Base-by-base conservation (phyloP, 2,888 invertebrate genomes). In the Standfussiana lucernea region DNA sequence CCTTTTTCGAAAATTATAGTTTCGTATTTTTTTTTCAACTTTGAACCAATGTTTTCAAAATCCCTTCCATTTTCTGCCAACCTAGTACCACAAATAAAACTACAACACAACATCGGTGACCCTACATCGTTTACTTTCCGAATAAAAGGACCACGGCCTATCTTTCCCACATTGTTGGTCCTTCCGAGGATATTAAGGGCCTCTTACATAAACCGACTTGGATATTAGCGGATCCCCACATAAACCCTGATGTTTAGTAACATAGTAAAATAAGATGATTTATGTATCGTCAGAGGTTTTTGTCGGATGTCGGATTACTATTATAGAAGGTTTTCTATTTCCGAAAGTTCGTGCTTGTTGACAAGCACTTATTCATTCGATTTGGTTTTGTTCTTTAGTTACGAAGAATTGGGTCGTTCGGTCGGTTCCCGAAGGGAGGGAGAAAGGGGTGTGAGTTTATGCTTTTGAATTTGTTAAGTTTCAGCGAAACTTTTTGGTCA, bases 251-350 rank as follows among this genome's bases (percentile, higher is more conserved):
- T 84, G 70, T 85, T 85, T 75, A 79, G 72, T 82, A 75, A 78
- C 78, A 82, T 70, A 72, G 78, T 84, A 84, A 82, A 84, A 84
- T 56, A 56, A 64, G 32, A 82, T 85, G 84, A 84, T 84, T 82
- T 82, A 85, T 82, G 62, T 84, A 37, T 78, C 69, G 15, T 50
- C 56, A 45, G 65, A 84, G 40, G 50, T 64, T 72, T 71, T 80
- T 45, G 47, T 67, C 24, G 50, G 64, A 45, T 66, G 59, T 56
- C 37, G 82, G 78, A 74, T 78, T 82, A 78, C n/a, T 74, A 72
- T 47, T 45, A 61, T 65, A 74, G 13, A 70, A 70, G 56, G 35
- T 70, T 75, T 83, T 78, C 62, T 62, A 66, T 82, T 84, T 84
- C 67, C 53, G 45, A 61, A 15, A 13, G 59, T 75, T 72, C 67